A percentile compares a stretch with the other conserved stretches of the same genome.
These are phyloP conservation scores for Cantharis flavilabris DNA, from an alignment of 2,888 invertebrate genomes.

Conservation along the genomic window DNA sequence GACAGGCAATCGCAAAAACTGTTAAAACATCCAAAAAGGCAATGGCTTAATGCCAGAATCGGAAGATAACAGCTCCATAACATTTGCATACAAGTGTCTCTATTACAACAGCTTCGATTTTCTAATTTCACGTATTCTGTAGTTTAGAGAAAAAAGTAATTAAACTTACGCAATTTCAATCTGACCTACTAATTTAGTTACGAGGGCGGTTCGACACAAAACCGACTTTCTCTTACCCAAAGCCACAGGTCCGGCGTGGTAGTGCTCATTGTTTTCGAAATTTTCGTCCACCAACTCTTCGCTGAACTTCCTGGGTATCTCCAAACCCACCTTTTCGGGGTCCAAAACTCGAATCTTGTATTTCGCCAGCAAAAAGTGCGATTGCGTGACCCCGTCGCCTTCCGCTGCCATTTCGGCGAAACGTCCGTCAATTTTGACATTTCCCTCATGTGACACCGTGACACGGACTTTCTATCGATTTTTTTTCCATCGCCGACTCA, in stretches of 20 bases:
- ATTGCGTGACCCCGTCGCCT: slow-evolving; percentile 21
- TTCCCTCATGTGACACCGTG: background rate
- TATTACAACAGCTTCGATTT: slow-evolving; percentile 2
- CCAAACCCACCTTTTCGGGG: background rate
- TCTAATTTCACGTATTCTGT: slow-evolving; percentile 1
- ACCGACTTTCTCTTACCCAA: slow-evolving; percentile 7
- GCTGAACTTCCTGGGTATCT: background rate
- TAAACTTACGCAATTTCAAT: background rate
- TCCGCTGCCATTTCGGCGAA: background rate
- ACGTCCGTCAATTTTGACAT: background rate
- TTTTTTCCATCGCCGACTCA: background rate
- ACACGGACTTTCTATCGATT: background rate
- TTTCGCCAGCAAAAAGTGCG: slow-evolving; percentile 33
- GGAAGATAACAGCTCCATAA: slow-evolving; percentile 31
- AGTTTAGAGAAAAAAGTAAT: background rate
- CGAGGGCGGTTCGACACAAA: background rate
- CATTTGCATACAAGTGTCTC: slow-evolving; percentile 22
- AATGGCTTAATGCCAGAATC: slow-evolving; percentile 13
- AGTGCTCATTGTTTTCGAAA: background rate
- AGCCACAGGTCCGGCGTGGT: slow-evolving; percentile 15
- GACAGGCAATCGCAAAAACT: slow-evolving; percentile 24
- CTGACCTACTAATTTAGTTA: background rate
- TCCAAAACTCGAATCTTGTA: slow-evolving; percentile 28
- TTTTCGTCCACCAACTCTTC: background rate
- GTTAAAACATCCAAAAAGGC: slow-evolving; percentile 27